Evolutionary conservation across 92 coral and sea anemone species (phyloP).

Genomic region (Pocillopora grandis): DNA sequence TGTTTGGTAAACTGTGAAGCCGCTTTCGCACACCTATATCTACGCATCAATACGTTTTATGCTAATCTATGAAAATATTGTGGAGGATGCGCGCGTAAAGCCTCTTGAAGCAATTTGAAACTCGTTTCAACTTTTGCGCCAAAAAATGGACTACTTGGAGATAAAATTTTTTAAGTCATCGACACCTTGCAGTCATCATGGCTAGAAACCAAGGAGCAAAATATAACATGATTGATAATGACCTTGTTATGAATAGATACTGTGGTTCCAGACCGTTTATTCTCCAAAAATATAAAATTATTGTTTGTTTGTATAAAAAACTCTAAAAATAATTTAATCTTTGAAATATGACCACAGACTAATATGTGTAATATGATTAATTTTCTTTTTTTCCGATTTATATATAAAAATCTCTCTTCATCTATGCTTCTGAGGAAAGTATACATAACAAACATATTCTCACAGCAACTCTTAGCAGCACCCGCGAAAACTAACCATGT

Average conservation of each 20-base stretch:
- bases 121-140: background rate
- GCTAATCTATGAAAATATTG: background rate
- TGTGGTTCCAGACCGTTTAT: background rate
- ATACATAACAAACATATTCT: background rate
- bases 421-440: background rate
- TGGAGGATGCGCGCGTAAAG: background rate
- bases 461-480: background rate
- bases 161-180: too few relatives aligned
- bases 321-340: background rate
- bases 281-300: background rate
- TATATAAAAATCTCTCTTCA: background rate
- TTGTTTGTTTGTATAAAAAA: slow-evolving; percentile 2
- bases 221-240: background rate
- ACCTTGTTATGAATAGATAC: background rate
- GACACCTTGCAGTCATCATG: too few relatives aligned
- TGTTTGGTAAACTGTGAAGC: background rate
- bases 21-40: background rate
- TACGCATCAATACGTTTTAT: background rate
- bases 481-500: background rate
- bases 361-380: slow-evolving; percentile 8
- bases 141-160: too few relatives aligned
- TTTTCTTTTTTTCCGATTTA: background rate
- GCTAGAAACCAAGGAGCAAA: background rate
- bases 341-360: background rate
- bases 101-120: background rate